These are phyloP conservation scores for Schlechtendalia chinensis DNA, from an alignment of 1,140 invertebrate species.

Conservation along the genomic window DNA sequence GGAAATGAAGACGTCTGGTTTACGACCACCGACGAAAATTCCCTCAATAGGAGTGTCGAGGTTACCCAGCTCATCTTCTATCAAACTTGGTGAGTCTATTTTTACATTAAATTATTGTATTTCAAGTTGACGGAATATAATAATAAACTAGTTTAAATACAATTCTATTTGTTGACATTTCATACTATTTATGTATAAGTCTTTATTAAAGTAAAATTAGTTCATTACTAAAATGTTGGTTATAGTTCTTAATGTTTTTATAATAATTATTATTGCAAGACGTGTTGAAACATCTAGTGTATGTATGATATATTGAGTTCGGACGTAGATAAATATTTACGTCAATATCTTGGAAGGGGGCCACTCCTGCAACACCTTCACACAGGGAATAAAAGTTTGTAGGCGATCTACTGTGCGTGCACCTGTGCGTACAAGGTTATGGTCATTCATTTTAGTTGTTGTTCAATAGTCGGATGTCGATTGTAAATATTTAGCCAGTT, in stretches of 20 bases:
- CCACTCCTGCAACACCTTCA: constrained; percentile 49
- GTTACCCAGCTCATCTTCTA: constrained; percentile 44
- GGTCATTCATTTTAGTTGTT: constrained; percentile 40
- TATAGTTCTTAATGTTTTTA: not conserved
- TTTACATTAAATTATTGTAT: not conserved
- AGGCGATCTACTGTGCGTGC: constrained; percentile 25
- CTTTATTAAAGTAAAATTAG: not conserved
- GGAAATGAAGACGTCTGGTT: constrained; percentile 34
- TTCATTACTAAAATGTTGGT: not conserved
- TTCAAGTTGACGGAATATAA: not conserved
- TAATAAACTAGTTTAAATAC: not conserved
- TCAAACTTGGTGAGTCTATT: constrained; percentile 40
- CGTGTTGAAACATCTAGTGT: constrained; percentile 8
- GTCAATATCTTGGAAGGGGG: constrained; percentile 34
- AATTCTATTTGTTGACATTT: not conserved
- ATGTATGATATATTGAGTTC: constrained; percentile 16
- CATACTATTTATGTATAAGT: not conserved
- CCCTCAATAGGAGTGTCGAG: constrained; percentile 41
- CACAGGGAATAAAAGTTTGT: constrained; percentile 30
- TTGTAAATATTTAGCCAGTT: constrained; percentile 32
- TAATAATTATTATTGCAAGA: constrained; percentile 12
- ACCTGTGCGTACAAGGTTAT: constrained; percentile 43
- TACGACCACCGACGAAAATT: constrained; percentile 32
- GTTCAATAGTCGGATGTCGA: not conserved
- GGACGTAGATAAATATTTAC: constrained; percentile 7